Evolutionary conservation across 2,113 vertebrate species (phyloP), one percentile per base, ranked within the genome.

Genomic region (Microtus pennsylvanicus): DNA sequence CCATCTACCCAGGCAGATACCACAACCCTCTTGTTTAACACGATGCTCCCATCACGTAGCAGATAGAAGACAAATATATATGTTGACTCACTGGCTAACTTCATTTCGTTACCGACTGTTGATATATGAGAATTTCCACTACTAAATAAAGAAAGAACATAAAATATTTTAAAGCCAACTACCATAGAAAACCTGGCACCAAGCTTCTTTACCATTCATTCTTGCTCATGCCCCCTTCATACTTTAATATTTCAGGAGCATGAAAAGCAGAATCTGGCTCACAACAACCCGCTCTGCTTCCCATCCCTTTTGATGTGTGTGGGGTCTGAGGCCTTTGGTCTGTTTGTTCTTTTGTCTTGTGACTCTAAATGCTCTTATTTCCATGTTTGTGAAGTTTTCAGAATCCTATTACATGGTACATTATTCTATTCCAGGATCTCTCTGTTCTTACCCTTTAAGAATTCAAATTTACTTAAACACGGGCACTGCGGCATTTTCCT

Each of bases 391-490:
- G 88, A 93, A 90, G 70, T 94, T 92, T 94, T 88, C 65, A 58
- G 91, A 90, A 90, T 97, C 75, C 65, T 92, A 93, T 96, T 90
- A 94, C 67, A 74, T 55, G 61, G 69, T 78, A 5, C 50, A 38
- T 95, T 94, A 95, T 87, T 94, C 81, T 90, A 22, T 78, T 85
- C 70, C 80, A 61, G 50, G 85, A 95, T 94, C 38, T 55, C 61
- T 97, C 89, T 96, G 94, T 90, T 96, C 75, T 95, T 87, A 80
- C n/a, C 42, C 38, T 97, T 96, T 87, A 97, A 80, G 78, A 91
- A 94, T 85, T 93, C 80, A 87, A 95, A 96, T 95, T 91, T 83
- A 92, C 87, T 80, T 76, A 55, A 92, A 90, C 83, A 17, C 38
- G 74, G 45, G 72, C 86, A 82, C 91, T 24, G 22, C 10, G 76